A percentile compares a stretch with the other conserved stretches of the same genome.
Conservation (phyloP, 2,888 invertebrate species). For the Anagyrus pseudococci region DNA sequence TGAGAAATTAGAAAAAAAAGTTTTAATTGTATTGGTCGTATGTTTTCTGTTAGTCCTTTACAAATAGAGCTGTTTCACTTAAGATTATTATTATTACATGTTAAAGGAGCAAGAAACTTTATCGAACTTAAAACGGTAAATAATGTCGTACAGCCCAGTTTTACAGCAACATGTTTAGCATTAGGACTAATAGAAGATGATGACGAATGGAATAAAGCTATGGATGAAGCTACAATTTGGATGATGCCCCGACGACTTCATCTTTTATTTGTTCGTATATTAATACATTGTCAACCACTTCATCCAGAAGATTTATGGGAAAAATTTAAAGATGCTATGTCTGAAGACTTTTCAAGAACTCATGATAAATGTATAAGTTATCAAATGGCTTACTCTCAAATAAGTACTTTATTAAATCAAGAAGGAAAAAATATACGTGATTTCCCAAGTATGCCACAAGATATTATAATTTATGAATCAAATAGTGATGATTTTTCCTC, state of each 20-base stretch:
- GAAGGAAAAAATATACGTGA: slow-evolving; percentile 23
- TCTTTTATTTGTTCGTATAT: slow-evolving; percentile 45
- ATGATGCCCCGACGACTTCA: slow-evolving; percentile 45
- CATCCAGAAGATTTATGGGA: slow-evolving; percentile 39
- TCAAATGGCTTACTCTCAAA: slow-evolving; percentile 18
- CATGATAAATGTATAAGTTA: not conserved
- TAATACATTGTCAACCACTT: slow-evolving; percentile 41
- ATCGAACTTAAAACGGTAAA: slow-evolving; percentile 46
- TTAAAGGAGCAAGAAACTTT: slow-evolving; percentile 47
- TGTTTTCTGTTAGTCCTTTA: slow-evolving; percentile 42
- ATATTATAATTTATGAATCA: slow-evolving; percentile 25
- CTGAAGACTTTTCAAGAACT: slow-evolving; percentile 32
- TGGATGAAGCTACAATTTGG: slow-evolving; percentile 16
- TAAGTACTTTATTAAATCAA: slow-evolving; percentile 20
- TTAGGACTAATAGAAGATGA: slow-evolving; percentile 34
- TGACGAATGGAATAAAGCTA: slow-evolving; percentile 28
- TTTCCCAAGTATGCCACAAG: slow-evolving; percentile 34
- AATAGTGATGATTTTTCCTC: slow-evolving; percentile 11
- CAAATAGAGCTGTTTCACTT: slow-evolving; percentile 45
- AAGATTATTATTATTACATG: slow-evolving; percentile 19
- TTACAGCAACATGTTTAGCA: slow-evolving; percentile 24
- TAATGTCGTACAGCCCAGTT: slow-evolving; percentile 40
- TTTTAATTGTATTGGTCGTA: slow-evolving; percentile 39
- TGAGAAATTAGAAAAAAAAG: slow-evolving; percentile 23
- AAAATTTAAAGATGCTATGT: slow-evolving; percentile 38